phyloP scores from a whole-genome alignment of 1,140 invertebrate species.

The Drosophila watanabei region DNA sequence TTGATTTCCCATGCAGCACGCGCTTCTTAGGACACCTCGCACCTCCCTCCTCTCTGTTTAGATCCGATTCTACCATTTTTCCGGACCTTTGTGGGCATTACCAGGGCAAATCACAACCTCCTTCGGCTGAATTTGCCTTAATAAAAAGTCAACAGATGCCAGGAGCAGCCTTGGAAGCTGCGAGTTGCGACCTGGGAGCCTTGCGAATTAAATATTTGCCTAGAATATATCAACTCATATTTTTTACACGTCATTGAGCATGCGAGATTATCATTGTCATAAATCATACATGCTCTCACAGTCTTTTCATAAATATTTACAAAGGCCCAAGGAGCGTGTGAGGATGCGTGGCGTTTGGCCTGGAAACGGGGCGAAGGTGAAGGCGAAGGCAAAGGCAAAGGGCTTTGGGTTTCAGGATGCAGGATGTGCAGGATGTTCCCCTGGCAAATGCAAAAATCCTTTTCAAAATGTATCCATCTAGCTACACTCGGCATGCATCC shows the following conservation, averaged over 20 bases:
- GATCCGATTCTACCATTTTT: not conserved
- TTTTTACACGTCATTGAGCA: slow-evolving; percentile 83
- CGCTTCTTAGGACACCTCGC: not conserved
- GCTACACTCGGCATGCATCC: not conserved
- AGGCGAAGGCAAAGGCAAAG: not conserved
- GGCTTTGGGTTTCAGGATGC: not conserved
- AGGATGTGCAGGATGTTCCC: not conserved
- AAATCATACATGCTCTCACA: slow-evolving; percentile 72
- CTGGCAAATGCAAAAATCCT: slow-evolving; percentile 35
- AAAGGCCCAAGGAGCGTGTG: slow-evolving; percentile 49
- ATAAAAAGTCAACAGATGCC: slow-evolving; percentile 14
- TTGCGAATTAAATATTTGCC: slow-evolving; percentile 77
- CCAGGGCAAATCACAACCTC: slow-evolving; percentile 19
- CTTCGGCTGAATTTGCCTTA: not conserved
- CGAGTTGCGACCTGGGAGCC: not conserved
- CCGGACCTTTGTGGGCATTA: slow-evolving; percentile 17
- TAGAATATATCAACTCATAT: slow-evolving; percentile 79
- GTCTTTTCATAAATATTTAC: slow-evolving; percentile 82
- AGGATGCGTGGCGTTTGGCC: not conserved
- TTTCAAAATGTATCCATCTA: slow-evolving; percentile 27
- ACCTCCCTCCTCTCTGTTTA: too few relatives aligned
- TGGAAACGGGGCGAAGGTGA: not conserved
- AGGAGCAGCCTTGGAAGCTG: slow-evolving; percentile 1
- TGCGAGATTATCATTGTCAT: slow-evolving; percentile 81
- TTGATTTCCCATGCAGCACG: slow-evolving; percentile 25